A percentile compares a stretch with the other conserved stretches of the same genome.
phyloP scores from a whole-genome alignment of 2,113 vertebrate species.

The Gallinago paraguaiae region DNA sequence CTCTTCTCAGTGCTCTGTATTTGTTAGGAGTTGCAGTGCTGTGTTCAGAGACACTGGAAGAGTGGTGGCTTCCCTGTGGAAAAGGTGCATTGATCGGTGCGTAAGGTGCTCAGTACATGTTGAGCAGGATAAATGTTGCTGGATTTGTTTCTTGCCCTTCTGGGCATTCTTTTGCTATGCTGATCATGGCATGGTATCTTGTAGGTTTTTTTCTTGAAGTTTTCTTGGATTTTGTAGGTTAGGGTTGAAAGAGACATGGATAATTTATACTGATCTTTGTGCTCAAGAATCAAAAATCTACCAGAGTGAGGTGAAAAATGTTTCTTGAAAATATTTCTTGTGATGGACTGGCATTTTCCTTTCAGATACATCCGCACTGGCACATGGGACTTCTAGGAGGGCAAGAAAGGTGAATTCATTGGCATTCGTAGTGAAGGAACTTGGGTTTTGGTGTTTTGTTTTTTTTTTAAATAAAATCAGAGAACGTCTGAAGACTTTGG shows the following conservation, averaged over 20 bases:
- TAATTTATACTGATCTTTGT: neutral
- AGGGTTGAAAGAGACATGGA: neutral
- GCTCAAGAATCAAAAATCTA: neutral
- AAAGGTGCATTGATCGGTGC: accelerated
- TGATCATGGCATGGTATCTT: neutral
- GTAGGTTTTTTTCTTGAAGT: neutral
- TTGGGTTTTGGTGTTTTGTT: accelerated
- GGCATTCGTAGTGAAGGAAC: neutral
- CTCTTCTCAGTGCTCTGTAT: neutral
- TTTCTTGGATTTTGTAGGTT: neutral
- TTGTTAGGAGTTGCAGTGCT: neutral
- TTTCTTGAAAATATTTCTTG: neutral
- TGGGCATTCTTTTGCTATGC: neutral
- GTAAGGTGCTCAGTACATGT: neutral
- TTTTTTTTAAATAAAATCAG: neutral
- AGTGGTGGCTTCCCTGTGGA: neutral
- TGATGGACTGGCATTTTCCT: neutral
- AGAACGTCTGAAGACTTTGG: neutral
- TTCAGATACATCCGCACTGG: neutral
- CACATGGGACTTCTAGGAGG: neutral
- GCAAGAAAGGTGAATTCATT: neutral
- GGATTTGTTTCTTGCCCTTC: neutral
- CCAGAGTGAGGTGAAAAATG: neutral
- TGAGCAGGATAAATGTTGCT: neutral
- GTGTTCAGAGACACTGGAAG: neutral